phyloP scores from a whole-genome alignment of 2,888 invertebrate species.

The Acanthacorydalis orientalis region DNA sequence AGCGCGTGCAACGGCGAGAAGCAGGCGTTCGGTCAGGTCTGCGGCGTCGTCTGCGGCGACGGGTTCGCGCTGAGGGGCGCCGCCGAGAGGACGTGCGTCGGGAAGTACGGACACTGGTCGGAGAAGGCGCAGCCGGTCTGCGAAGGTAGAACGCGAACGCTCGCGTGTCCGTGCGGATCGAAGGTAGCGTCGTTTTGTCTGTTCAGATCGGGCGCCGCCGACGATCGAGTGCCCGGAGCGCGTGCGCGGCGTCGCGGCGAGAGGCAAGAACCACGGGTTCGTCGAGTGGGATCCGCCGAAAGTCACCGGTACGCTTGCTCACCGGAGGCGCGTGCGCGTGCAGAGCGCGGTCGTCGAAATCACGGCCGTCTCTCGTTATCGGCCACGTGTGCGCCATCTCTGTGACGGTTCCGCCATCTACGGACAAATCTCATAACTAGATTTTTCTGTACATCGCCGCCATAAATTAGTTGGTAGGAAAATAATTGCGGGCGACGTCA shows the following conservation, averaged over 20 bases:
- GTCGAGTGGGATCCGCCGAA: constrained; percentile 31
- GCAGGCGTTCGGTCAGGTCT: constrained; percentile 38
- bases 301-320: constrained; percentile 17
- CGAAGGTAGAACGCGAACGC: constrained; percentile 7
- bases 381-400: too few relatives aligned
- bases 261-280: constrained; percentile 32
- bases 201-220: constrained; percentile 39
- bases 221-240: constrained; percentile 36
- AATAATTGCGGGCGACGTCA: too few relatives aligned
- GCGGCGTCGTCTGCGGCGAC: constrained; percentile 35
- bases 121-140: constrained; percentile 23
- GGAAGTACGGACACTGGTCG: constrained; percentile 36
- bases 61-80: constrained; percentile 42
- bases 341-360: too few relatives aligned
- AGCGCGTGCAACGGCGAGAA: constrained; percentile 33
- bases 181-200: not conserved
- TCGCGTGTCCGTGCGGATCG: not conserved
- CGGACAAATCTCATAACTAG: too few relatives aligned
- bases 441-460: too few relatives aligned
- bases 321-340: too few relatives aligned
- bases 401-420: too few relatives aligned
- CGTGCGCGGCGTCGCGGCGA: constrained; percentile 26
- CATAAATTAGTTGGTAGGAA: too few relatives aligned
- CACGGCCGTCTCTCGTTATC: too few relatives aligned
- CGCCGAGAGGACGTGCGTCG: constrained; percentile 31